Evolutionary conservation across 2,888 invertebrate genomes (phyloP).

Genomic region (Drosophila yooni): DNA sequence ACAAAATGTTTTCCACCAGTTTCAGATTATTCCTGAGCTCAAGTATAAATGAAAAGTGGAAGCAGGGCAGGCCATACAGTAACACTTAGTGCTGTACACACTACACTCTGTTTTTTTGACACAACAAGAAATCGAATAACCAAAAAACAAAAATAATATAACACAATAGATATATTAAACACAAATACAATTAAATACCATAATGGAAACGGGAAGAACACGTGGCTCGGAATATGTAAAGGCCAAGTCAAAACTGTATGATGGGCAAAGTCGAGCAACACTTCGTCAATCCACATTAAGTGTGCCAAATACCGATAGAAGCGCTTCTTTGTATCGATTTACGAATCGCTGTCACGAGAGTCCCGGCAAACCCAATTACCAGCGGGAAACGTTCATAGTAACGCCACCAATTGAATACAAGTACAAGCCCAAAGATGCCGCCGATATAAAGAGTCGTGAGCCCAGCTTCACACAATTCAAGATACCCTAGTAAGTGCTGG

Average conservation of each 20-base stretch:
- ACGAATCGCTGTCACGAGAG: neutral
- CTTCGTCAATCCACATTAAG: neutral
- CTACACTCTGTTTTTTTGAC: neutral
- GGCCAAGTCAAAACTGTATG: conserved; percentile 13
- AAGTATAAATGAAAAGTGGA: neutral
- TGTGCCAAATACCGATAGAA: conserved; percentile 30
- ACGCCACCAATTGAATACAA: neutral
- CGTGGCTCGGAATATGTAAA: neutral
- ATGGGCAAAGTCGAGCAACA: neutral
- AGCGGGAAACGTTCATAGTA: neutral
- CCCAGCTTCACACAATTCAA: conserved; percentile 49
- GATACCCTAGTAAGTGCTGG: conserved; percentile 50
- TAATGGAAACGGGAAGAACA: neutral
- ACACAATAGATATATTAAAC: neutral
- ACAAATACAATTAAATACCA: neutral
- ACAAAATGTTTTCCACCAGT: neutral
- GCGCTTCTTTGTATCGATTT: conserved; percentile 10
- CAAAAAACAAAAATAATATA: neutral
- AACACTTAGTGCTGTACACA: neutral
- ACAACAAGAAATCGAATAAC: neutral
- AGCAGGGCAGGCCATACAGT: neutral
- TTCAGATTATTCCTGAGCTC: neutral
- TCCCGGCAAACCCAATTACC: neutral
- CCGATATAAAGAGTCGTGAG: conserved; percentile 10
- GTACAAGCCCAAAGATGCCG: conserved; percentile 11